A percentile compares a stretch with the other conserved stretches of the same genome.
Evolutionary conservation across 1,140 invertebrate species (phyloP).

Genomic region (Hycleus cichorii): DNA sequence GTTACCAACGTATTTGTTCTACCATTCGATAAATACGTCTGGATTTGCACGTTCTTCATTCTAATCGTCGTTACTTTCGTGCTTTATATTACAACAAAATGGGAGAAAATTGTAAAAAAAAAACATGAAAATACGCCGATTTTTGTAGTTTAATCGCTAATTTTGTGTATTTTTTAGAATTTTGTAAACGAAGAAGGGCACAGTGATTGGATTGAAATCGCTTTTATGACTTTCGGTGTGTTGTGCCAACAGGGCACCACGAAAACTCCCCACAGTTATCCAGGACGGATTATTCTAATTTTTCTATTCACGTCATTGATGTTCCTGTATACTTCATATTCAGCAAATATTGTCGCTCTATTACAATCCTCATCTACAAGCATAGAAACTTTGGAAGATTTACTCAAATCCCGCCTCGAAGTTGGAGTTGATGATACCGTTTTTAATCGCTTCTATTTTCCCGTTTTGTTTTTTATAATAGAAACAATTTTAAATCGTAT

Average conservation of each 20-base stretch:
- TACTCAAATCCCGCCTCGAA: conserved; percentile 53
- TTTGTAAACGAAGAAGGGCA: conserved; percentile 3
- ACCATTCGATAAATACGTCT: conserved; percentile 53
- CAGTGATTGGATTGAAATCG: conserved; percentile 20
- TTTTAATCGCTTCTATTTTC: conserved; percentile 57
- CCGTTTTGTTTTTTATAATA: conserved; percentile 36
- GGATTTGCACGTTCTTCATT: conserved; percentile 47
- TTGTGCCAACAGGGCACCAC: conserved; percentile 54
- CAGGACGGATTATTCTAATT: conserved; percentile 45
- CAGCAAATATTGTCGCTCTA: conserved; percentile 59
- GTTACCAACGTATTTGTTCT: conserved; percentile 56
- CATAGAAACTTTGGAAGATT: conserved; percentile 50
- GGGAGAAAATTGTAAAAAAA: conserved; percentile 32
- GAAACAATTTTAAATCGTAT: background rate
- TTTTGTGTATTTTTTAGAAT: background rate
- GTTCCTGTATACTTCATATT: conserved; percentile 53
- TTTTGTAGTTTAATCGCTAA: background rate
- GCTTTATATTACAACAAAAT: conserved; percentile 37
- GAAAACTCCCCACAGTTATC: conserved; percentile 36
- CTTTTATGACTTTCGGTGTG: conserved; percentile 46
- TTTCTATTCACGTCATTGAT: conserved; percentile 46
- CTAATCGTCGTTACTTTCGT: conserved; percentile 41
- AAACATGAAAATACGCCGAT: background rate
- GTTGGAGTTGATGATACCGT: conserved; percentile 56
- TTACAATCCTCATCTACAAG: conserved; percentile 54